A percentile compares a stretch with the other conserved stretches of the same genome.
Conservation (phyloP, 2,888 invertebrate genomes). For the Julus scandinavius region DNA sequence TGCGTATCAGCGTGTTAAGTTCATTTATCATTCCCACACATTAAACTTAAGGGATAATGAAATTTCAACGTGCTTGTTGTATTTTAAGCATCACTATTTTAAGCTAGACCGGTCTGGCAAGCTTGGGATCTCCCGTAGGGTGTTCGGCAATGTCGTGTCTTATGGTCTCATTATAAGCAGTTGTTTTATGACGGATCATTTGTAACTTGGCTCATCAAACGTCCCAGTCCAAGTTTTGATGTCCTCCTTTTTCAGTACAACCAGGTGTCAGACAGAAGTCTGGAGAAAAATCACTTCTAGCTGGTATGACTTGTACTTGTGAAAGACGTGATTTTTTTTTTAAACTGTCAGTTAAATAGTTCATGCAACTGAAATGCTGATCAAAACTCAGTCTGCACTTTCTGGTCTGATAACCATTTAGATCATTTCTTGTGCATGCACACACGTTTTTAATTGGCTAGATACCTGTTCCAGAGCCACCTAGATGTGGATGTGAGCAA, state of each 20-base stretch:
- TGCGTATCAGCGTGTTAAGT: neutral
- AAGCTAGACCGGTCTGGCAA: constrained; percentile 20
- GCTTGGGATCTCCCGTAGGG: neutral
- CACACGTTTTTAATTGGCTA: neutral
- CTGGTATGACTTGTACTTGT: neutral
- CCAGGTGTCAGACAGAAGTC: neutral
- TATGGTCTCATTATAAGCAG: constrained; percentile 39
- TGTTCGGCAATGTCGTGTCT: constrained; percentile 19
- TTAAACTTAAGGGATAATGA: neutral
- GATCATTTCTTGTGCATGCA: neutral
- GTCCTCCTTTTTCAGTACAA: neutral
- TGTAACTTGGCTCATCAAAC: constrained; percentile 30
- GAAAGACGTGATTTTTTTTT: neutral
- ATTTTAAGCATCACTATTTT: constrained; percentile 3
- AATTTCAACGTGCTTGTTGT: neutral
- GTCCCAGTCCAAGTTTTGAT: neutral
- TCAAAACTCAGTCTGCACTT: neutral
- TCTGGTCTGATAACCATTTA: constrained; percentile 10
- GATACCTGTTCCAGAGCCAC: neutral
- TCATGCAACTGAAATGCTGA: constrained; percentile 2
- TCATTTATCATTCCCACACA: constrained; percentile 6
- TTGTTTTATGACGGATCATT: constrained; percentile 43
- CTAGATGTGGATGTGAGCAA: neutral
- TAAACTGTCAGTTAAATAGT: neutral
- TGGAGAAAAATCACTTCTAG: neutral